A percentile compares a stretch with the other conserved stretches of the same genome.
phyloP scores from a whole-genome alignment of 2,888 invertebrate genomes.

The Sarcophaga rosellei region DNA sequence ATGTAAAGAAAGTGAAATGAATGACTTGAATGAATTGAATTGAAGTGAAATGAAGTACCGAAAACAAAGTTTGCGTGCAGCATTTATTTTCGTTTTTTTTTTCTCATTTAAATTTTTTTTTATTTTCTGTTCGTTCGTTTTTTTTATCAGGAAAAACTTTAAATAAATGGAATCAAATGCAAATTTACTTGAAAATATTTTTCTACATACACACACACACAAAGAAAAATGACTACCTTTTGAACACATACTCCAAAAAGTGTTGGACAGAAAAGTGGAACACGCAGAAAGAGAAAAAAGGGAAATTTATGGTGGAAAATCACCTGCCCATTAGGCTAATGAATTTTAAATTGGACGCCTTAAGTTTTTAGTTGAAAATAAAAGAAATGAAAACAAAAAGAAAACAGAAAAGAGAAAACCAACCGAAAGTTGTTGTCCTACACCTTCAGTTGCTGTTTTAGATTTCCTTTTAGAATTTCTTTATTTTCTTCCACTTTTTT shows the following conservation, averaged over 20 bases:
- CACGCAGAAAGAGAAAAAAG: neutral
- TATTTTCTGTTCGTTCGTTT: neutral
- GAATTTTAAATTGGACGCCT: constrained; percentile 53
- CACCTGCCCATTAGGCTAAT: constrained; percentile 51
- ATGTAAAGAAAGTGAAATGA: constrained; percentile 33
- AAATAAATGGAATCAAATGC: constrained; percentile 42
- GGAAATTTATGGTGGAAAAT: constrained; percentile 26
- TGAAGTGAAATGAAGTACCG: constrained; percentile 20
- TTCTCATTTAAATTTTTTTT: too few species aligned
- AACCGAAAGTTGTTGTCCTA: constrained; percentile 15
- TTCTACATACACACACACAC: neutral
- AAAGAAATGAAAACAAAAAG: too few species aligned
- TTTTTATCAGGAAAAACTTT: constrained; percentile 25
- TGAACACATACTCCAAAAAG: neutral
- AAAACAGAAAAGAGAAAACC: neutral
- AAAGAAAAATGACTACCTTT: neutral
- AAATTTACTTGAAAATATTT: constrained; percentile 37
- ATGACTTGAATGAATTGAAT: constrained; percentile 21
- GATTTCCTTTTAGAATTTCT: neutral
- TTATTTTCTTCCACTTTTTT: too few species aligned
- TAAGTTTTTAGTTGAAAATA: constrained; percentile 5
- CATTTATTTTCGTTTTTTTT: constrained; percentile 7
- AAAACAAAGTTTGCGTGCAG: constrained; percentile 55
- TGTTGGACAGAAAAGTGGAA: constrained; percentile 18
- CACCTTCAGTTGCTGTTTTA: constrained; percentile 16